Conservation (phyloP, 2,113 vertebrate genomes). For the Centropus unirufus region DNA sequence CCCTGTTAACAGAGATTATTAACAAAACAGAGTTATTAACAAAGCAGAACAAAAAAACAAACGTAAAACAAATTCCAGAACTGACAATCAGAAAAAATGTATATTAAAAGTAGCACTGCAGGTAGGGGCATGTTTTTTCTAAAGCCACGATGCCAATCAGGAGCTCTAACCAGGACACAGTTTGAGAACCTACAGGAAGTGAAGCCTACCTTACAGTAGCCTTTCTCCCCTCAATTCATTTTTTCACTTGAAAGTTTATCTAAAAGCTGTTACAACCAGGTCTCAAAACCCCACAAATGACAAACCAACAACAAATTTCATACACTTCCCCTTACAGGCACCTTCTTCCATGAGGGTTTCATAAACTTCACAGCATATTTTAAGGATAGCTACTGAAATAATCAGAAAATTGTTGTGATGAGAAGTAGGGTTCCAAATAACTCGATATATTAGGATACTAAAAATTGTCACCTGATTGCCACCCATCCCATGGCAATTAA, state of each 20-base stretch:
- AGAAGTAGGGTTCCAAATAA: neutral
- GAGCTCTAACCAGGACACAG: neutral
- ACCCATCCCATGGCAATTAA: slow-evolving; percentile 99
- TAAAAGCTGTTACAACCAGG: neutral
- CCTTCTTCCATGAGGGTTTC: neutral
- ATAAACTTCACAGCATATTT: neutral
- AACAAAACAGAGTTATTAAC: neutral
- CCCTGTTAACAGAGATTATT: no score
- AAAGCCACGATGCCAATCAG: neutral
- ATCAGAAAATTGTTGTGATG: neutral
- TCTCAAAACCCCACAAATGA: neutral
- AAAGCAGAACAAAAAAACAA: neutral
- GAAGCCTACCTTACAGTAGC: neutral
- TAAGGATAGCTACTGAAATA: neutral
- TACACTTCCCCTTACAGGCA: neutral
- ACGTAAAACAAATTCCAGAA: neutral
- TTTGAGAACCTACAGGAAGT: neutral
- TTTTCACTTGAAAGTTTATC: neutral
- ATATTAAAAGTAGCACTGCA: neutral
- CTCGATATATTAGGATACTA: neutral
- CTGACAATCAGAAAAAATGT: neutral
- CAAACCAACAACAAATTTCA: neutral
- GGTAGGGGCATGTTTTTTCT: neutral
- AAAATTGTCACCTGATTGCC: slow-evolving; percentile 90
- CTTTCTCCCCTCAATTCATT: neutral